Conservation (phyloP, 2,113 vertebrate genomes). For the Agelaius tricolor region DNA sequence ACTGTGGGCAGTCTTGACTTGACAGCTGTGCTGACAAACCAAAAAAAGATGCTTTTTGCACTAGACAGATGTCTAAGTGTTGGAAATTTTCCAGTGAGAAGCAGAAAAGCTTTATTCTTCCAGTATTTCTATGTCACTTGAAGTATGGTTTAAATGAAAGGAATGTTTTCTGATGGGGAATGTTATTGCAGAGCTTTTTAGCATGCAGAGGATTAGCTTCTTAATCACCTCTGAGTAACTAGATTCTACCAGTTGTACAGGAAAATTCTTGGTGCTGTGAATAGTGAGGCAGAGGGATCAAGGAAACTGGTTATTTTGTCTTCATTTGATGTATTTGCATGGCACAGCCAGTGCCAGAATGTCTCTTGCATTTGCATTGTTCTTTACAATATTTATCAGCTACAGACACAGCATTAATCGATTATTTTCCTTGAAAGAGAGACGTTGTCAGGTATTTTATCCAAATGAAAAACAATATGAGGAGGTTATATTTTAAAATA, state of each 20-base stretch:
- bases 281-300: neutral
- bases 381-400: neutral
- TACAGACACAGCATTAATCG: neutral
- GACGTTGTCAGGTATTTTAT: neutral
- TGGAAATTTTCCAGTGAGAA: conserved; percentile 53
- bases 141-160: conserved; percentile 55
- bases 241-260: conserved; percentile 49
- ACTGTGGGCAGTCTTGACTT: conserved; percentile 49
- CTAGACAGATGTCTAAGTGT: conserved; percentile 52
- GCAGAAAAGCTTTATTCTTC: conserved; percentile 60
- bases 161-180: conserved; percentile 46
- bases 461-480: neutral
- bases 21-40: conserved; percentile 67
- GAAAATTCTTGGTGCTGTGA: conserved; percentile 32
- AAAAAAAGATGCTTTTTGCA: conserved; percentile 54
- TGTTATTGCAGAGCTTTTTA: conserved; percentile 50
- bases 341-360: neutral
- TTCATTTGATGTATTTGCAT: conserved; percentile 18
- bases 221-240: conserved; percentile 54
- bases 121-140: conserved; percentile 55
- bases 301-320: conserved; percentile 29
- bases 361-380: conserved; percentile 13
- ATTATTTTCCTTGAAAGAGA: neutral
- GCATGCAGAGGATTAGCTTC: conserved; percentile 49
- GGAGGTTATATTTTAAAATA: neutral